These are phyloP conservation scores for Bombus fervidus DNA, from an alignment of 1,140 invertebrate species.

Conservation along the genomic window DNA sequence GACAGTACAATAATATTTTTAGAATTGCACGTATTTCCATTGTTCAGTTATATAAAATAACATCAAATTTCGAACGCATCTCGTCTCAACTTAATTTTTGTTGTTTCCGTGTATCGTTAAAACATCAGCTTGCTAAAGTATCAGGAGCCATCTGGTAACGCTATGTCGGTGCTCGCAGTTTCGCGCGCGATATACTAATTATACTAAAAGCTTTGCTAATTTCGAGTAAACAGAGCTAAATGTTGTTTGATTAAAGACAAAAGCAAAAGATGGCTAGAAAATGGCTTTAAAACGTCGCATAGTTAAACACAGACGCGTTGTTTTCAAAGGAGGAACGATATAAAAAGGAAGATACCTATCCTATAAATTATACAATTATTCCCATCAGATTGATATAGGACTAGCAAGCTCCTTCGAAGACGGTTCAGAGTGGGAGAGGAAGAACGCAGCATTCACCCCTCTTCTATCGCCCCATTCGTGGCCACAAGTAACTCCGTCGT, in stretches of 20 bases:
- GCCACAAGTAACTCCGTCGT: constrained; percentile 51
- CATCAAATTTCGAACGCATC: not conserved
- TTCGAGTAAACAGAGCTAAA: not conserved
- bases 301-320: not conserved
- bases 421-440: constrained; percentile 53
- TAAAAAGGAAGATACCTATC: not conserved
- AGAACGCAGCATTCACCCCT: constrained; percentile 49
- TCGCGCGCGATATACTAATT: not conserved
- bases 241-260: not conserved
- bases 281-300: accelerated
- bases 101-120: not conserved
- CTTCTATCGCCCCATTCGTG: constrained; percentile 50
- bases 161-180: too few relatives aligned
- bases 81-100: not conserved
- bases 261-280: not conserved
- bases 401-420: constrained; percentile 28
- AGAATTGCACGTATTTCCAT: not conserved
- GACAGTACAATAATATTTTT: not conserved
- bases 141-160: too few relatives aligned
- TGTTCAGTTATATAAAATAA: too few relatives aligned
- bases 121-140: not conserved
- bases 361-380: not conserved
- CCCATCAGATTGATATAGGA: not conserved
- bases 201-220: not conserved
- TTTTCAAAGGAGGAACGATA: accelerated